phyloP scores from a whole-genome alignment of 2,113 vertebrate genomes.

The Columbina picui region DNA sequence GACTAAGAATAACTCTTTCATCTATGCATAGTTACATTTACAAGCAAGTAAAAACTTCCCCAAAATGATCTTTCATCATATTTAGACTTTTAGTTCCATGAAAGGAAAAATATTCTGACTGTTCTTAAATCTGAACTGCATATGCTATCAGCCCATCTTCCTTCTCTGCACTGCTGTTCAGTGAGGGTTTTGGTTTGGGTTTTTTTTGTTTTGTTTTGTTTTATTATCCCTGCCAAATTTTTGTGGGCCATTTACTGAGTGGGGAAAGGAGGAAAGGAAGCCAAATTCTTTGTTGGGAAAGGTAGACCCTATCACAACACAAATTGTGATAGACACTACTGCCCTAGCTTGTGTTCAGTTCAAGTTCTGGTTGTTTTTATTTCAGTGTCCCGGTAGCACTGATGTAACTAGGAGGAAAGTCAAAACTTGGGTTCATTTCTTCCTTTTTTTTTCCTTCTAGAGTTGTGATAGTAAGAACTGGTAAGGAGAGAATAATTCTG shows the following conservation, averaged over 20 bases:
- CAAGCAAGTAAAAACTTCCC: constrained; percentile 43
- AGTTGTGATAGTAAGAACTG: not conserved
- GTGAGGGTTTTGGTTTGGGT: not conserved
- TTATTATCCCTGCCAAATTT: not conserved
- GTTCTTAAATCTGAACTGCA: not conserved
- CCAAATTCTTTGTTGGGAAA: not conserved
- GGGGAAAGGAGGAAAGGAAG: not conserved
- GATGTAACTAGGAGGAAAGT: not conserved
- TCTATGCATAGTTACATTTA: constrained; percentile 26
- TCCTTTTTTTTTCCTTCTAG: not conserved
- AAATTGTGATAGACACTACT: not conserved
- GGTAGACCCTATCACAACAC: not conserved
- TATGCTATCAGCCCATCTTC: not conserved
- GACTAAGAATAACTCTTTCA: constrained; percentile 61
- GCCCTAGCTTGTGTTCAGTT: not conserved
- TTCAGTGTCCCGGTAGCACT: not conserved
- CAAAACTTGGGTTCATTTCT: not conserved
- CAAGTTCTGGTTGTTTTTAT: not conserved
- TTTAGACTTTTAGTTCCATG: constrained; percentile 18
- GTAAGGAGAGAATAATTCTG: not conserved
- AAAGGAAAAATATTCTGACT: constrained; percentile 44
- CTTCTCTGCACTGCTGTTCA: not conserved
- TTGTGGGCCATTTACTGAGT: not conserved
- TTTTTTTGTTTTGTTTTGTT: not conserved
- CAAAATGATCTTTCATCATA: constrained; percentile 31